Percentiles rank a stretch among this genome's conserved stretches.
Conservation (phyloP, 2,888 invertebrate genomes). For the Hemithea aestivaria region DNA sequence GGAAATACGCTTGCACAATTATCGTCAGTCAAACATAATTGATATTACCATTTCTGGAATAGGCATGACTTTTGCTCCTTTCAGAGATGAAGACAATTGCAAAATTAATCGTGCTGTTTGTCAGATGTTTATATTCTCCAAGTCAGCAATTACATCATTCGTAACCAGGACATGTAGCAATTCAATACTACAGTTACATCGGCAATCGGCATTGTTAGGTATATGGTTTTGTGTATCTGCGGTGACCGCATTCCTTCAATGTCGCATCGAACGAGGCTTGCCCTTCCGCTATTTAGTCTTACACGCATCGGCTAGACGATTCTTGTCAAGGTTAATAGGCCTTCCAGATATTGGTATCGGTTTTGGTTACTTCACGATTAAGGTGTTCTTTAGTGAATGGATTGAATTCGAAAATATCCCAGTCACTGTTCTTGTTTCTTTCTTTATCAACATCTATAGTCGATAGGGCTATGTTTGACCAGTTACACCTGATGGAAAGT, state of each 20-base stretch:
- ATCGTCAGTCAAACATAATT: too few relatives aligned
- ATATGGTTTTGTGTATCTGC: conserved; percentile 36
- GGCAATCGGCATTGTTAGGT: conserved; percentile 29
- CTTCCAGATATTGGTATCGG: conserved; percentile 15
- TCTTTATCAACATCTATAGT: too few relatives aligned
- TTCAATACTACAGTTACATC: conserved; percentile 16
- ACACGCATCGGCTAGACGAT: conserved; percentile 30
- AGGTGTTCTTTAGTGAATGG: too few relatives aligned
- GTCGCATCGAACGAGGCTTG: conserved; percentile 36
- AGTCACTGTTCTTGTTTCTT: too few relatives aligned
- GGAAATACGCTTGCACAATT: too few relatives aligned
- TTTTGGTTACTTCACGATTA: conserved; percentile 13
- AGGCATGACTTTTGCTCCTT: too few relatives aligned
- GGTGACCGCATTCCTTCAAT: conserved; percentile 44
- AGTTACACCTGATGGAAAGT: too few relatives aligned
- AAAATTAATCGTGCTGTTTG: too few relatives aligned
- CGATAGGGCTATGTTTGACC: too few relatives aligned
- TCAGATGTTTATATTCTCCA: background rate
- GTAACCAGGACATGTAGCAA: conserved; percentile 22
- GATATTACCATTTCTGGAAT: too few relatives aligned
- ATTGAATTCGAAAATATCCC: too few relatives aligned
- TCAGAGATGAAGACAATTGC: too few relatives aligned
- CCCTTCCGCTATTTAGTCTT: conserved; percentile 40
- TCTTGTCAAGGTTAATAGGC: conserved; percentile 31
- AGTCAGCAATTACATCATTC: conserved; percentile 15